Evolutionary conservation across 2,113 vertebrate species (phyloP).

Genomic region (Lanius collurio): DNA sequence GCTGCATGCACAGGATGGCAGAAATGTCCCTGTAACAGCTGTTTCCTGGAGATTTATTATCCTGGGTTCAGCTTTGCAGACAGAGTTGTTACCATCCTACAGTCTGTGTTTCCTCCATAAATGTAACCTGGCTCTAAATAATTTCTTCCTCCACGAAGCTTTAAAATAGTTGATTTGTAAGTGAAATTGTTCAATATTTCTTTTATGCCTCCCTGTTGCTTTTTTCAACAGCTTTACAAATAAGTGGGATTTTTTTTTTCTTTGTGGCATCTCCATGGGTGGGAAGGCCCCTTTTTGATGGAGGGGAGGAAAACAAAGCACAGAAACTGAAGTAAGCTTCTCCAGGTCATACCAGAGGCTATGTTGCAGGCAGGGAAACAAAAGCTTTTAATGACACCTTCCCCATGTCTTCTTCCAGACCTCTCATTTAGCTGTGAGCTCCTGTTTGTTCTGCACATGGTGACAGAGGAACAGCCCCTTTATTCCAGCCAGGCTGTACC

Average conservation of each 20-base stretch:
- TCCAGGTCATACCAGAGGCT: background rate
- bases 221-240: background rate
- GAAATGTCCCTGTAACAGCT: background rate
- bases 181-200: background rate
- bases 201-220: background rate
- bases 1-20: accelerated
- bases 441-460: background rate
- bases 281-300: background rate
- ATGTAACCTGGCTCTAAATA: background rate
- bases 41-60: background rate
- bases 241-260: background rate
- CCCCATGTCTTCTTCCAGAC: background rate
- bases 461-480: background rate
- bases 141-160: background rate
- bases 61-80: background rate
- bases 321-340: background rate
- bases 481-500: background rate
- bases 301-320: background rate
- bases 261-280: background rate
- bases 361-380: background rate
- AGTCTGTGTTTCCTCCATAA: background rate
- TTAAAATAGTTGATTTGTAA: background rate
- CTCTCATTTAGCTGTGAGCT: background rate
- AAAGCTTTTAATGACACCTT: background rate
- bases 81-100: background rate